Evolutionary conservation across 2,888 invertebrate genomes (phyloP).

Genomic region (Nomada goodeniana): DNA sequence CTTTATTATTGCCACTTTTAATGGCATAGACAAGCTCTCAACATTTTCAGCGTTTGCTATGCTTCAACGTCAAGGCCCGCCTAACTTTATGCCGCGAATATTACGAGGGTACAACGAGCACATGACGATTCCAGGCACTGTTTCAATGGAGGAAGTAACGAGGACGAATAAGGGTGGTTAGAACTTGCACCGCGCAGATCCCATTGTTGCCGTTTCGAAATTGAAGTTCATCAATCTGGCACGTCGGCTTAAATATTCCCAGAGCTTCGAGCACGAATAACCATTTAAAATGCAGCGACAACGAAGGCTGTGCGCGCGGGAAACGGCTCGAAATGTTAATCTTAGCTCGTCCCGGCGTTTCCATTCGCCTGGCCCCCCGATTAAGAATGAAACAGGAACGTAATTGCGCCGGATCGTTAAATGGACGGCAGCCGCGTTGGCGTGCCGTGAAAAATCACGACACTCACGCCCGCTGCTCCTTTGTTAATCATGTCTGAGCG

Average conservation of each 20-base stretch:
- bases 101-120: not conserved
- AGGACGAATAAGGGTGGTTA: not conserved
- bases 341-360: slow-evolving; percentile 16
- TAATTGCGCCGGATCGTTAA: slow-evolving; percentile 2
- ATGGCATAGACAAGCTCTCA: too few species aligned
- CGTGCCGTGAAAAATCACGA: not conserved
- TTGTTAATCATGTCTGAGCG: too few species aligned
- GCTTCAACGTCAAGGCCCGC: too few species aligned
- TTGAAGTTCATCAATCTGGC: slow-evolving; percentile 32
- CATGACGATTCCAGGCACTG: not conserved
- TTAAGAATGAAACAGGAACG: slow-evolving; percentile 35
- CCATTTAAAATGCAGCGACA: slow-evolving; percentile 23
- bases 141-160: slow-evolving; percentile 17
- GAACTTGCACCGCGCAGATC: slow-evolving; percentile 6
- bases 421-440: not conserved
- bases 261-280: slow-evolving; percentile 4
- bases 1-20: too few species aligned
- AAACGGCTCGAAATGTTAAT: slow-evolving; percentile 36
- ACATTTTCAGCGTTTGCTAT: too few species aligned
- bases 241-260: slow-evolving; percentile 25
- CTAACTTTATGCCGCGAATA: not conserved
- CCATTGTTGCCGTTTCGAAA: not conserved
- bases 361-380: slow-evolving; percentile 26
- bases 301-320: not conserved
- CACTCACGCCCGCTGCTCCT: not conserved